Percentiles rank a stretch among this genome's conserved stretches.
Evolutionary conservation across 2,113 vertebrate genomes (phyloP).

Genomic region (Lagopus leucura): DNA sequence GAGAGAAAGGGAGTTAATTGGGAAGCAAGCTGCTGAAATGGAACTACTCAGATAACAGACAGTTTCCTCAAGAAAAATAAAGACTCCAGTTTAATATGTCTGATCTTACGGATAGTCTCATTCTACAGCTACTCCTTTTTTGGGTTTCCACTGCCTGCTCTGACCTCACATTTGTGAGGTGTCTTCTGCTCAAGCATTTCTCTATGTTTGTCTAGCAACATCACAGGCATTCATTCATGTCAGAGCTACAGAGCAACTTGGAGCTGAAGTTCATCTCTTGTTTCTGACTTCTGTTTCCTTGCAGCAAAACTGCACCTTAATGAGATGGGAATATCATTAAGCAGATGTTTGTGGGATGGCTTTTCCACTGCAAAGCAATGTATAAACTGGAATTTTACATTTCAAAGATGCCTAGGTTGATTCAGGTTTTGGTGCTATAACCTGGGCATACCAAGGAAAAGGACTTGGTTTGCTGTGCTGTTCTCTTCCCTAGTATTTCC

Average conservation of each 20-base stretch:
- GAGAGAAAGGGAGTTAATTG: neutral
- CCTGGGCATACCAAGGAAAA: neutral
- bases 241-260: neutral
- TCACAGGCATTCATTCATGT: rapidly evolving
- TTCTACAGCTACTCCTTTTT: neutral
- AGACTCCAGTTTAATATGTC: neutral
- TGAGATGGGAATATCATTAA: neutral
- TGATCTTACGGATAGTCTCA: neutral
- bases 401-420: neutral
- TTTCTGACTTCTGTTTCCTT: neutral
- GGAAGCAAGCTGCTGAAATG: neutral
- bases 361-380: neutral
- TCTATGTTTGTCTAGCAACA: neutral
- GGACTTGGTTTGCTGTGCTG: neutral
- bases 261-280: neutral
- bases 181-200: neutral
- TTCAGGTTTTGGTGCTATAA: neutral
- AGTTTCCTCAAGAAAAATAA: neutral
- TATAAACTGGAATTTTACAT: neutral
- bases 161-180: neutral
- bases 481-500: neutral
- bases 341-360: neutral
- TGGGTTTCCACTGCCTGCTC: neutral
- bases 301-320: neutral
- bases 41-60: neutral